Evolutionary conservation across 2,797 vertebrate species (phyloP).

Genomic region (Passerculus sandwichensis): DNA sequence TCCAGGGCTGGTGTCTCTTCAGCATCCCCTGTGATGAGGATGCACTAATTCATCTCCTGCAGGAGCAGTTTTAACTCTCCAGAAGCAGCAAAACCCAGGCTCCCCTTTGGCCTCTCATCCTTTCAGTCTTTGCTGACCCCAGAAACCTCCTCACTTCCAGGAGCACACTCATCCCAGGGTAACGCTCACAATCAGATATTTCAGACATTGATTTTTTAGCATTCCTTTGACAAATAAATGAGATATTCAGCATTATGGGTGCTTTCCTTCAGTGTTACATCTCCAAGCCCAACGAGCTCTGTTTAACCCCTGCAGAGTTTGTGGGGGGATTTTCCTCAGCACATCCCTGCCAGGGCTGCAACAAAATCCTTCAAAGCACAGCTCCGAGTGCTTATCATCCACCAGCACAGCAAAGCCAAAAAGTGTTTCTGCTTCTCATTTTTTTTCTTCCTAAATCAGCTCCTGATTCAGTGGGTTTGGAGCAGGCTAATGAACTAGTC

Average conservation of each 20-base stretch:
- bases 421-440: background rate
- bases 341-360: background rate
- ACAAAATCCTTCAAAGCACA: slow-evolving; percentile 21
- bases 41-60: background rate
- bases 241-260: background rate
- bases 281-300: background rate
- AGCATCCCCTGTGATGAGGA: slow-evolving; percentile 2
- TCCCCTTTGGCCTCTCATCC: background rate
- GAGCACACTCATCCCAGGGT: background rate
- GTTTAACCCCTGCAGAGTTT: background rate
- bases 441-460: background rate
- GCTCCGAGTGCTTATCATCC: background rate
- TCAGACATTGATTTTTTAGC: background rate
- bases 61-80: background rate
- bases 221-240: background rate
- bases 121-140: background rate
- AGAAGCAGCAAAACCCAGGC: background rate
- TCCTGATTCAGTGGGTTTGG: background rate
- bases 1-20: background rate
- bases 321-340: background rate
- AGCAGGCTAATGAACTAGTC: background rate
- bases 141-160: background rate
- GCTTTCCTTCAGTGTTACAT: background rate
- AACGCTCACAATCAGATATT: background rate
- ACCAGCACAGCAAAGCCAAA: background rate